Percentiles rank a stretch among this genome's conserved stretches.
Evolutionary conservation across 2,797 vertebrate species (phyloP).

Genomic region (Lepilemur septentrionalis): DNA sequence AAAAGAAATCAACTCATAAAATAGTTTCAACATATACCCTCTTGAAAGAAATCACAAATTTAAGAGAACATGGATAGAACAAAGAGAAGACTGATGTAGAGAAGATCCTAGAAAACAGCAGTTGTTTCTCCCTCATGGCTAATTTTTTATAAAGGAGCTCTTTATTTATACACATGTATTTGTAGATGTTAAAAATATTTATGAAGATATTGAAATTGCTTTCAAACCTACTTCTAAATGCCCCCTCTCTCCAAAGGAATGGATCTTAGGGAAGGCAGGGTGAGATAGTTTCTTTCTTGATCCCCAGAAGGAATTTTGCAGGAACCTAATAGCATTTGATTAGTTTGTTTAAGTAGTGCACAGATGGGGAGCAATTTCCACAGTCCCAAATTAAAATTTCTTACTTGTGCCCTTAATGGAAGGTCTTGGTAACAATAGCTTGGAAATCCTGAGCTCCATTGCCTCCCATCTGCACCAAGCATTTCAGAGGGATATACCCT

Average conservation of each 20-base stretch:
- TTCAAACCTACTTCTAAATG: constrained; percentile 15
- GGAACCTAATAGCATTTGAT: neutral
- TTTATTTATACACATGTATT: neutral
- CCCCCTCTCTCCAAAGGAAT: neutral
- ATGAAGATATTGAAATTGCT: neutral
- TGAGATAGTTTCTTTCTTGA: neutral
- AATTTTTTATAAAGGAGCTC: constrained; percentile 24
- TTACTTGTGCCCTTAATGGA: neutral
- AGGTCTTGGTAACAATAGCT: neutral
- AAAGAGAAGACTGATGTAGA: neutral
- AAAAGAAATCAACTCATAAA: constrained; percentile 46
- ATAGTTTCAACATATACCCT: neutral
- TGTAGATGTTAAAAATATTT: neutral
- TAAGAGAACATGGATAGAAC: neutral
- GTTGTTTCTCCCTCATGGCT: neutral
- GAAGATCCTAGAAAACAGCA: neutral
- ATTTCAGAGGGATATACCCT: neutral
- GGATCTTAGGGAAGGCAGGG: neutral
- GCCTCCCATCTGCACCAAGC: neutral
- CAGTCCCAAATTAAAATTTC: neutral
- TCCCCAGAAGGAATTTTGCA: neutral
- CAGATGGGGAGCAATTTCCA: neutral
- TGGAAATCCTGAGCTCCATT: neutral
- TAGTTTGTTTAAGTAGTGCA: neutral
- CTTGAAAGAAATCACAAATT: constrained; percentile 21